Evolutionary conservation across 2,113 vertebrate species (phyloP), one percentile per base, ranked within the genome.

Genomic region (Dicerorhinus sumatrensis): DNA sequence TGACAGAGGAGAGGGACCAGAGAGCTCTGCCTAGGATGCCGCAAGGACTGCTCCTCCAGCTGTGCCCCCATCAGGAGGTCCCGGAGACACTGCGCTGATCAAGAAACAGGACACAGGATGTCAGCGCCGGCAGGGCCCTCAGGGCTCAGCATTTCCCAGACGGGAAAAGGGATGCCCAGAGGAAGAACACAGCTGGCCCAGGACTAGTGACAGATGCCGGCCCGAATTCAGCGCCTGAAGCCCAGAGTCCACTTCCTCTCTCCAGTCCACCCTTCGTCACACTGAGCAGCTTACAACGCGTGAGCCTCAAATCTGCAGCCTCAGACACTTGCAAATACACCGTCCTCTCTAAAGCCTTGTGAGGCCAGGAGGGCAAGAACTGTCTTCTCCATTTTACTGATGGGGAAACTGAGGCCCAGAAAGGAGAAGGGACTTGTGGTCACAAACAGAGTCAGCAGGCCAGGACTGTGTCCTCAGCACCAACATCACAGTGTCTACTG

Each of bases 221-320:
- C 31, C n/a, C 77, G 54, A 85, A 25, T 21, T 65, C 27, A 14
- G 87, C 13, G 4, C n/a, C 29, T 8, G 4, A 14, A 65, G 23
- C 77, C 58, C 2, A 48, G 85, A 13, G 4, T 36, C 73, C 4
- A 23, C 27, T 27, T 20, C 29, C 62, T 46, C 69, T 33, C 16
- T 46, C 33, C 21, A 56, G 27, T 6, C n/a, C 3, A 14, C 33
- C 76, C 33, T 63, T 29, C 3, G 1, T 29, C 94, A 33, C 31
- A 13, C 0, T 10, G 70, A 46, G 27, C 48, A 58, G 83, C 80
- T 75, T 9, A n/a, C 39, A 33, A 4, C 0, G 0, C 10, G 20
- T 12, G 33, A 25, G 3, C 27, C 51, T 16, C 0, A 0, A 14
- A 2, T 6, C 56, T 62, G 48, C 9, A 27, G 63, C 56, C 27